Percentiles rank a stretch among this genome's conserved stretches.
These are phyloP conservation scores for Aspiorhynchus laticeps DNA, from an alignment of 2,113 vertebrate species.

Conservation along the genomic window DNA sequence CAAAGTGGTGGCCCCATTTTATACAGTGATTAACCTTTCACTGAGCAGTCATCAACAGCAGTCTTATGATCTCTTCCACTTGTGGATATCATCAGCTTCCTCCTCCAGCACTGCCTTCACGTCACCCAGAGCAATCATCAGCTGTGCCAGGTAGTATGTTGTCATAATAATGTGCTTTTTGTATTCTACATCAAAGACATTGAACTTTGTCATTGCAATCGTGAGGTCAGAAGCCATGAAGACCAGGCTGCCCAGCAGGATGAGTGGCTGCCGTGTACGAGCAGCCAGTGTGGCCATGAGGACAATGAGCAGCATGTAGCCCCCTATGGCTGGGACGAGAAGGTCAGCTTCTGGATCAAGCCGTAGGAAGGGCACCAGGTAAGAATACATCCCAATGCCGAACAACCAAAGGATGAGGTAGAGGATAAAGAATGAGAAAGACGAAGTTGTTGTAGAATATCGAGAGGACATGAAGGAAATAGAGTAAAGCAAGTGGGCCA, in stretches of 20 bases:
- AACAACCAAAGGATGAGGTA: constrained; percentile 51
- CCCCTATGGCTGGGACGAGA: constrained; percentile 65
- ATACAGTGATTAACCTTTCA: neutral
- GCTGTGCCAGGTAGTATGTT: constrained; percentile 83
- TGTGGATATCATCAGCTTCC: constrained; percentile 62
- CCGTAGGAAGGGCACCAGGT: constrained; percentile 70
- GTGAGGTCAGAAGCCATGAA: constrained; percentile 78
- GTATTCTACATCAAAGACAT: constrained; percentile 50
- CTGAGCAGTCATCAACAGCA: neutral
- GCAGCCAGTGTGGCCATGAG: constrained; percentile 73
- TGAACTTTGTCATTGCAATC: constrained; percentile 77
- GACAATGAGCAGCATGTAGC: constrained; percentile 70
- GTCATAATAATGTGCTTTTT: constrained; percentile 72
- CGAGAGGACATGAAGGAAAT: constrained; percentile 73
- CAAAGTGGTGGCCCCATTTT: neutral
- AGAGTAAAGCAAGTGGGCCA: constrained; percentile 79
- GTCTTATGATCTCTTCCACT: constrained; percentile 74
- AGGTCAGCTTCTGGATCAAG: constrained; percentile 55
- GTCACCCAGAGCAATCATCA: constrained; percentile 77
- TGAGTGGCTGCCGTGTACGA: constrained; percentile 35
- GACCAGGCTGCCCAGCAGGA: constrained; percentile 69
- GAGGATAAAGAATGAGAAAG: constrained; percentile 60
- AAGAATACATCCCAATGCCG: constrained; percentile 41
- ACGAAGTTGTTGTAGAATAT: constrained; percentile 50
- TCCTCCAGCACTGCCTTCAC: constrained; percentile 58